These are phyloP conservation scores for Tiliacea aurago DNA, from an alignment of 2,888 invertebrate genomes.

Conservation along the genomic window DNA sequence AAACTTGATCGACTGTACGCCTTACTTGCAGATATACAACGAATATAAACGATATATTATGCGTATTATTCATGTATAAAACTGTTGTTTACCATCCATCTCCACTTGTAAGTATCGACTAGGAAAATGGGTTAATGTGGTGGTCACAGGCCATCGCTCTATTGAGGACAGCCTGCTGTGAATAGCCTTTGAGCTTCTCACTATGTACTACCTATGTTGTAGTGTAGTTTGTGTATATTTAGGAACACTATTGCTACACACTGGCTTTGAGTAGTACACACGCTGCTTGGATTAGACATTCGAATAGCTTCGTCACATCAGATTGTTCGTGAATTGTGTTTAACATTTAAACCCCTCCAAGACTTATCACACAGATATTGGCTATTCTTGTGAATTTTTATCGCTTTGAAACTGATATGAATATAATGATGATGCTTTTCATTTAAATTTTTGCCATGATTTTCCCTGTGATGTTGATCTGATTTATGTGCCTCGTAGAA, in stretches of 20 bases:
- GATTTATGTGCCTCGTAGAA: neutral
- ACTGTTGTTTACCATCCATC: constrained; percentile 37
- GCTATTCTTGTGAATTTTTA: neutral
- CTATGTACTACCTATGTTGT: neutral
- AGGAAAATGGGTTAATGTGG: constrained; percentile 54
- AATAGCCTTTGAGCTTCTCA: constrained; percentile 26
- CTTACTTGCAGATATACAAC: constrained; percentile 14
- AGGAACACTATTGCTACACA: constrained; percentile 10
- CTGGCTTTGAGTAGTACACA: constrained; percentile 21
- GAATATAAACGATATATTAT: constrained; percentile 42
- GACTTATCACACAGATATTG: neutral
- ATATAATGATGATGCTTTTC: neutral
- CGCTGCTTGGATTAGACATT: constrained; percentile 24
- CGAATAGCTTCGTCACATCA: constrained; percentile 36
- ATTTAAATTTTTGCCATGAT: no score
- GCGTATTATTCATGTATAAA: constrained; percentile 16
- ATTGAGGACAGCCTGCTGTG: constrained; percentile 22
- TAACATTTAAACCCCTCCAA: neutral
- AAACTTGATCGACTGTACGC: neutral
- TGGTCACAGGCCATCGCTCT: constrained; percentile 32
- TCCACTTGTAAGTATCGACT: constrained; percentile 36
- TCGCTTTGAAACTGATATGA: neutral
- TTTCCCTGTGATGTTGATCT: neutral
- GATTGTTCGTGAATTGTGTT: constrained; percentile 23
- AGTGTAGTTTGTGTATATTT: constrained; percentile 21